Conservation (phyloP, 1,140 invertebrate species). For the Cydia amplana region DNA sequence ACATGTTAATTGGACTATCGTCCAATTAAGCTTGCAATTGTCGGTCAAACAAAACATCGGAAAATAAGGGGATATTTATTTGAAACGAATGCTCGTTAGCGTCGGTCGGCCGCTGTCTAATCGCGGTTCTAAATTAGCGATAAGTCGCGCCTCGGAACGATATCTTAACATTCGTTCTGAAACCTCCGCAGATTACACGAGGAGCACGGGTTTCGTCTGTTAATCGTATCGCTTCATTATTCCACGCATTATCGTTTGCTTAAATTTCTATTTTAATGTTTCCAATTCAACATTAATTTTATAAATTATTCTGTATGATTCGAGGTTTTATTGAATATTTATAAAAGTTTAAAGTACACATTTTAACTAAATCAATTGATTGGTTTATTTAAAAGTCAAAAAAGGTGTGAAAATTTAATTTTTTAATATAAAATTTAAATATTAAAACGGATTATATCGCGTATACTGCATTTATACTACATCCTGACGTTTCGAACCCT, state of each 20-base stretch:
- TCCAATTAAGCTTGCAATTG: slow-evolving; percentile 73
- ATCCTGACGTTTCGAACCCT: too few species aligned
- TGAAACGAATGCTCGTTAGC: slow-evolving; percentile 74
- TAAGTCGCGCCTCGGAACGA: slow-evolving; percentile 67
- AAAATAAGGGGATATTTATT: slow-evolving; percentile 72
- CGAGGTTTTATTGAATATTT: background rate
- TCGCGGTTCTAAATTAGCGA: slow-evolving; percentile 76
- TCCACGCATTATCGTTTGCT: slow-evolving; percentile 3
- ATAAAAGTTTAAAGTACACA: too few species aligned
- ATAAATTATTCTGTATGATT: background rate
- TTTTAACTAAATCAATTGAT: too few species aligned
- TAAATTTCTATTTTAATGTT: background rate
- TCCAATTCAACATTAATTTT: background rate
- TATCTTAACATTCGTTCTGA: slow-evolving; percentile 74
- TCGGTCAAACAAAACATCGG: slow-evolving; percentile 69
- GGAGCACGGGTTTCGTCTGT: slow-evolving; percentile 68
- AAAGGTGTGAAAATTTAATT: too few species aligned
- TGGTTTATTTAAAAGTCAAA: too few species aligned
- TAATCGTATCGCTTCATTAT: slow-evolving; percentile 53
- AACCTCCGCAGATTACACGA: slow-evolving; percentile 67
- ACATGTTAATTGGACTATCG: slow-evolving; percentile 16
- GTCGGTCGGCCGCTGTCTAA: slow-evolving; percentile 71
- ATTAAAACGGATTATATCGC: too few species aligned
- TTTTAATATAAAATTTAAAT: too few species aligned
- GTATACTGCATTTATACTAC: too few species aligned